These are phyloP conservation scores for Drosophila cracens DNA, from an alignment of 2,888 invertebrate genomes.

Conservation along the genomic window DNA sequence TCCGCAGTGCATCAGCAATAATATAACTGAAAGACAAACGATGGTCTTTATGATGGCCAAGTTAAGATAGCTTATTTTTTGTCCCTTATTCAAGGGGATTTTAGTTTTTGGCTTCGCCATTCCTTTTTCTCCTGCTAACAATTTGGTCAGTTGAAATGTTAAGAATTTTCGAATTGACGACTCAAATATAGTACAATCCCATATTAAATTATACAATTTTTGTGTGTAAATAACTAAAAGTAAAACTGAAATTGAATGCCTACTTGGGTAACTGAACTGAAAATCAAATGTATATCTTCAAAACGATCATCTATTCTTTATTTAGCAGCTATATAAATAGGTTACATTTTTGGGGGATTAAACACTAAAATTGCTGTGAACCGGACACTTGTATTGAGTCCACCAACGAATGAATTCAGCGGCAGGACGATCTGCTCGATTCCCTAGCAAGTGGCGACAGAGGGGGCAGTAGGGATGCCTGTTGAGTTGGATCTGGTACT, in stretches of 20 bases:
- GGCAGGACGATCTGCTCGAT: background rate
- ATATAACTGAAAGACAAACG: slow-evolving; percentile 1
- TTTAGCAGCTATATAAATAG: background rate
- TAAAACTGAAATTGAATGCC: background rate
- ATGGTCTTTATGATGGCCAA: slow-evolving; percentile 7
- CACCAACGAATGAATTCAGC: slow-evolving; percentile 47
- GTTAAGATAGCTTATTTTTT: background rate
- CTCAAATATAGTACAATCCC: background rate
- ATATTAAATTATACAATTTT: slow-evolving; percentile 3
- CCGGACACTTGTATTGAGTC: slow-evolving; percentile 40
- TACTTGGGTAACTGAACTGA: background rate
- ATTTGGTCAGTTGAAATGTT: slow-evolving; percentile 16
- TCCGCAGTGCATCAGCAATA: slow-evolving; percentile 1
- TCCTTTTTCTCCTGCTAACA: background rate
- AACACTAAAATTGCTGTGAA: background rate
- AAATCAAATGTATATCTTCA: background rate
- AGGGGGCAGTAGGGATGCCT: slow-evolving; percentile 54
- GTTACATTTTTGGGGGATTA: background rate
- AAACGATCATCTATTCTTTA: background rate
- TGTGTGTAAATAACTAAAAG: background rate
- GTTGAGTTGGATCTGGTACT: slow-evolving; percentile 34
- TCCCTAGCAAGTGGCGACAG: slow-evolving; percentile 45
- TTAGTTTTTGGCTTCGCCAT: background rate
- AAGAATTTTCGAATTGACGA: slow-evolving; percentile 3
- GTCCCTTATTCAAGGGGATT: background rate